Conservation (phyloP, 2,797 vertebrate species). For the Dicrostonyx torquatus region DNA sequence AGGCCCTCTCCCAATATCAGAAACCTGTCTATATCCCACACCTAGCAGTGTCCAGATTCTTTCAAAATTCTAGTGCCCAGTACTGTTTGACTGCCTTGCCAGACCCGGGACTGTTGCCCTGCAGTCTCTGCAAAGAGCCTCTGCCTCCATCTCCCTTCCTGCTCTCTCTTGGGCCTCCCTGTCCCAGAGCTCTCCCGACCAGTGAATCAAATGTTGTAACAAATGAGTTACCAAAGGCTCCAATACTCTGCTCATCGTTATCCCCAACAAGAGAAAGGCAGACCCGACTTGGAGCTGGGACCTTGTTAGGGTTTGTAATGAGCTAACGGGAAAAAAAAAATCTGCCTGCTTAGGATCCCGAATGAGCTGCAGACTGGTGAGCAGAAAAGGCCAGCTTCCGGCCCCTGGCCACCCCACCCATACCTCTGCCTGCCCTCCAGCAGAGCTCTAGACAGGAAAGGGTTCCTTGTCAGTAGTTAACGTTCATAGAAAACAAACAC, state of each 20-base stretch:
- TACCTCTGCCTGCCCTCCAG: not conserved
- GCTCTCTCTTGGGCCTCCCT: not conserved
- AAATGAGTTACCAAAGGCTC: constrained; percentile 78
- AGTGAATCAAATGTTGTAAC: constrained; percentile 40
- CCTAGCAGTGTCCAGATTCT: not conserved
- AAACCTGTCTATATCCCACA: not conserved
- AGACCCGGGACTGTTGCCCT: not conserved
- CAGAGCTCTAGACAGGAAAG: not conserved
- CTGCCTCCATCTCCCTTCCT: not conserved
- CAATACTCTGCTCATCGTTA: not conserved
- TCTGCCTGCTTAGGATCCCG: constrained; percentile 82
- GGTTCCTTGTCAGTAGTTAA: constrained; percentile 42
- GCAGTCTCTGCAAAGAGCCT: not conserved
- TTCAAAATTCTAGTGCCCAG: not conserved
- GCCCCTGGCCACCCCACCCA: not conserved
- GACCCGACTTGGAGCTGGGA: constrained; percentile 70
- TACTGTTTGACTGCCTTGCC: not conserved
- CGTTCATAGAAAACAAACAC: constrained; percentile 41
- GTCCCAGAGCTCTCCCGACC: constrained; percentile 1
- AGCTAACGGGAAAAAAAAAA: constrained; percentile 83
- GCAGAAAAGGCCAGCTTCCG: constrained; percentile 52
- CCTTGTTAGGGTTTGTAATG: constrained; percentile 80
- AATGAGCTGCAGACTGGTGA: constrained; percentile 67
- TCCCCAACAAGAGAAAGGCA: constrained; percentile 78
- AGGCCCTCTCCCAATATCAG: not conserved